Evolutionary conservation across 2,797 vertebrate species (phyloP).

Genomic region (Crotalus adamanteus): DNA sequence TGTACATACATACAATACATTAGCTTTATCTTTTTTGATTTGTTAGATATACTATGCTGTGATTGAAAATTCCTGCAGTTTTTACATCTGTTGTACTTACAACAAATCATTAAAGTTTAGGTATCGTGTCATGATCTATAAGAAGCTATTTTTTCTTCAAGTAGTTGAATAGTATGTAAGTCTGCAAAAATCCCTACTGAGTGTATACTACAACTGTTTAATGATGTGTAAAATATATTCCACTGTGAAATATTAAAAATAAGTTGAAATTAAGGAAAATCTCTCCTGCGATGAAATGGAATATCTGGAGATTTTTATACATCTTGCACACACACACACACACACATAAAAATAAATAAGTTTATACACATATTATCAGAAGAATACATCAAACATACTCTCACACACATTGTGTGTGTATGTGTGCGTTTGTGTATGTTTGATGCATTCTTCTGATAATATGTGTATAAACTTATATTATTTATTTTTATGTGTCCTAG

Average conservation of each 20-base stretch:
- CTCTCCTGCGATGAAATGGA: neutral
- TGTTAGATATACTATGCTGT: neutral
- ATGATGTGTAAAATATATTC: neutral
- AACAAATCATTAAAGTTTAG: neutral
- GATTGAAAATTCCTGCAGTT: conserved; percentile 6
- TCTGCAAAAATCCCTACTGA: neutral
- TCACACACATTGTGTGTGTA: too few relatives aligned
- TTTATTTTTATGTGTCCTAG: neutral
- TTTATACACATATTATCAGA: neutral
- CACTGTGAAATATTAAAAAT: neutral
- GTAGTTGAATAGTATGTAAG: neutral
- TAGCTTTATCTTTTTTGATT: neutral
- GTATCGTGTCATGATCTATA: conserved; percentile 5
- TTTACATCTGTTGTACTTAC: conserved; percentile 13
- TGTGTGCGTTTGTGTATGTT: too few relatives aligned
- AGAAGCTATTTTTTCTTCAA: neutral
- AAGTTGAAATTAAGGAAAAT: neutral
- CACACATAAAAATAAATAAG: neutral
- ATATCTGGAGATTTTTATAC: neutral
- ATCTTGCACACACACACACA: neutral
- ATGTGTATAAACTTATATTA: neutral
- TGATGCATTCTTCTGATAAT: neutral
- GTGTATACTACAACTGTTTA: neutral
- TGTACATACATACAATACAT: neutral
- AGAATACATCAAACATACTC: too few relatives aligned